Conservation (phyloP, 2,113 vertebrate species). For the Dipodomys ordii region DNA sequence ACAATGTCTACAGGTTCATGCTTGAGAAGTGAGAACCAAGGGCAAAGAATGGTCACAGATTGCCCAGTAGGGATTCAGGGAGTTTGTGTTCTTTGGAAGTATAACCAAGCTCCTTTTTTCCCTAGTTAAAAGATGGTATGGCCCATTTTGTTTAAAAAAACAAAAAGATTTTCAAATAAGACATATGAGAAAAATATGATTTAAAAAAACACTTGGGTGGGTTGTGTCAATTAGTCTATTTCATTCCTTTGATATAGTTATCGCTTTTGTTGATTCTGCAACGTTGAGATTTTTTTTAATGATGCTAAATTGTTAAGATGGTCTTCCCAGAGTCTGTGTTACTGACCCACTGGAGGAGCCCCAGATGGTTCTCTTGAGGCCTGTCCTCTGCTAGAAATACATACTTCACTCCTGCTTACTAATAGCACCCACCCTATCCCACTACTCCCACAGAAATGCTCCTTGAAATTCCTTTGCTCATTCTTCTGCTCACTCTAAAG, state of each 20-base stretch:
- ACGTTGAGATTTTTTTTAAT: not conserved
- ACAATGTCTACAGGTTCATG: not conserved
- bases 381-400: not conserved
- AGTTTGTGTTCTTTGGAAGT: not conserved
- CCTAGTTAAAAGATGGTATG: not conserved
- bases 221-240: not conserved
- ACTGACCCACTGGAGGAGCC: not conserved
- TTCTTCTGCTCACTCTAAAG: not conserved
- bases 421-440: not conserved
- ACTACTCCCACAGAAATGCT: rapidly evolving
- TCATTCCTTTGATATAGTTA: not conserved
- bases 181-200: not conserved
- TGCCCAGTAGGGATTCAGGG: no score
- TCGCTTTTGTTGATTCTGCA: not conserved
- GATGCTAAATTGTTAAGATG: not conserved
- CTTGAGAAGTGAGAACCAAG: not conserved
- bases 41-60: not conserved
- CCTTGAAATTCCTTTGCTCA: not conserved
- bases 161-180: not conserved
- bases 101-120: not conserved
- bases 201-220: not conserved
- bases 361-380: not conserved
- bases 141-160: not conserved
- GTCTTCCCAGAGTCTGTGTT: not conserved
- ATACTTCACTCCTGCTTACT: not conserved